Conservation (phyloP, 2,888 invertebrate species). For the Trissolcus japonicus region DNA sequence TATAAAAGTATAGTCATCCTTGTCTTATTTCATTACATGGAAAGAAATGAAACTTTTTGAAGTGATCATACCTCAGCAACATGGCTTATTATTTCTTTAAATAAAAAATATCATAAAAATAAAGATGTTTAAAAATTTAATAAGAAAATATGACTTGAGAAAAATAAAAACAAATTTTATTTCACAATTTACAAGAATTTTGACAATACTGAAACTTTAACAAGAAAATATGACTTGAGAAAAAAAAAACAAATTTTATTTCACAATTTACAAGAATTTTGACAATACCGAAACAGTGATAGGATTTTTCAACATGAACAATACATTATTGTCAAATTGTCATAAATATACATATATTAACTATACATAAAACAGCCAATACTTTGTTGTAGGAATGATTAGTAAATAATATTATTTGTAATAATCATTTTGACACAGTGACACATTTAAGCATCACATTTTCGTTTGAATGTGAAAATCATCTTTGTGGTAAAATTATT, state of each 20-base stretch:
- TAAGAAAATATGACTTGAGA: background rate
- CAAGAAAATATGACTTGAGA: background rate
- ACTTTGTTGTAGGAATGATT: constrained; percentile 13
- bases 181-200: constrained; percentile 18
- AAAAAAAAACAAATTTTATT: constrained; percentile 13
- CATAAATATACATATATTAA: constrained; percentile 25
- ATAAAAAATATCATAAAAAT: background rate
- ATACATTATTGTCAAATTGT: constrained; percentile 51
- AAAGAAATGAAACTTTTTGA: background rate
- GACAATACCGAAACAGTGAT: constrained; percentile 13
- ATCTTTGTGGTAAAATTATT: too few species aligned
- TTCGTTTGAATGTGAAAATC: constrained; percentile 4
- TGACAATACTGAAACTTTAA: constrained; percentile 8
- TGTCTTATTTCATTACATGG: constrained; percentile 5
- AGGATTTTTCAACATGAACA: constrained; percentile 13
- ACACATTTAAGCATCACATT: background rate
- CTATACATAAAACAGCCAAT: constrained; percentile 28
- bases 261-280: constrained; percentile 15
- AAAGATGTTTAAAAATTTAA: background rate
- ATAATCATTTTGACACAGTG: background rate
- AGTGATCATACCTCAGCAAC: background rate
- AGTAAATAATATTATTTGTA: constrained; percentile 10
- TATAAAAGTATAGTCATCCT: constrained; percentile 12
- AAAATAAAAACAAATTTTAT: constrained; percentile 10
- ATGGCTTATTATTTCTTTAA: background rate